A percentile compares a stretch with the other conserved stretches of the same genome.
Evolutionary conservation across 1,140 invertebrate genomes (phyloP).

Genomic region (Steinernema khuongi): DNA sequence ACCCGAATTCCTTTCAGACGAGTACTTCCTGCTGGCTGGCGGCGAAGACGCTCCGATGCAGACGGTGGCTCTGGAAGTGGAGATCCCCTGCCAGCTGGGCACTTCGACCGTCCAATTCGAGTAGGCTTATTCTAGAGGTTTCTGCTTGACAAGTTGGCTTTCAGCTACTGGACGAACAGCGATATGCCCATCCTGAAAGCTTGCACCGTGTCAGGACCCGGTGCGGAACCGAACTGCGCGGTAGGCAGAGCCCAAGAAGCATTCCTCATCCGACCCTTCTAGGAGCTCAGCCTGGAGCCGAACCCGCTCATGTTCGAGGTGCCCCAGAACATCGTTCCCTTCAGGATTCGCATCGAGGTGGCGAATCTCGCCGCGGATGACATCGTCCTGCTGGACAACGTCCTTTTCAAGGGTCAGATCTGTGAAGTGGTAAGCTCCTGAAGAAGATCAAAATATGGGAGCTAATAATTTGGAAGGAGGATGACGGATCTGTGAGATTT

Average conservation of each 20-base stretch:
- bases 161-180: slow-evolving; percentile 46
- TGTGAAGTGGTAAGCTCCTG: slow-evolving; percentile 40
- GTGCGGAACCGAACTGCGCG: slow-evolving; percentile 37
- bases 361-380: slow-evolving; percentile 41
- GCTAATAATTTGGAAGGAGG: no score
- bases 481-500: no score
- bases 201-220: slow-evolving; percentile 37
- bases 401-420: slow-evolving; percentile 41
- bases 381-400: slow-evolving; percentile 44
- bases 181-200: slow-evolving; percentile 41
- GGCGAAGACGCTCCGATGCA: slow-evolving; percentile 14
- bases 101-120: slow-evolving; percentile 39
- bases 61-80: slow-evolving; percentile 36
- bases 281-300: slow-evolving; percentile 38
- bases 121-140: slow-evolving; percentile 22
- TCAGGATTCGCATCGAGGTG: slow-evolving; percentile 41
- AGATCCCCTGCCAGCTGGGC: slow-evolving; percentile 40
- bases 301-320: slow-evolving; percentile 48
- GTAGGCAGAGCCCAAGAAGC: slow-evolving; percentile 21
- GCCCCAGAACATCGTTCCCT: slow-evolving; percentile 38
- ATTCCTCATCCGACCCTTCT: slow-evolving; percentile 9
- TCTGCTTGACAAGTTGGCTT: background rate
- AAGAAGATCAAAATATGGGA: no score
- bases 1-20: slow-evolving; percentile 34
- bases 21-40: slow-evolving; percentile 41